Conservation (phyloP, 2,888 invertebrate species). For the Polyommatus icarus region DNA sequence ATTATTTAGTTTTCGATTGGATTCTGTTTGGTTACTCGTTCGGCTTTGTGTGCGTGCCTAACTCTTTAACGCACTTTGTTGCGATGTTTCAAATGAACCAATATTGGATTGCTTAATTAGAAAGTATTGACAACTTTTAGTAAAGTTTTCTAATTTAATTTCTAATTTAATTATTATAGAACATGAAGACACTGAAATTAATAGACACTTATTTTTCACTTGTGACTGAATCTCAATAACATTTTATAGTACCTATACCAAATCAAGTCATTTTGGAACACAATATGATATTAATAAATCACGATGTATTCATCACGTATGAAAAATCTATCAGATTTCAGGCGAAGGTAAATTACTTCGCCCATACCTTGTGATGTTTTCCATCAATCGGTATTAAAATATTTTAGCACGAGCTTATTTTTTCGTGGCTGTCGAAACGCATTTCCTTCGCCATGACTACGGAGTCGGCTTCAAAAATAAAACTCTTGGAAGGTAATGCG, state of each 20-base stretch:
- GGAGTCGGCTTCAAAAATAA: constrained; percentile 67
- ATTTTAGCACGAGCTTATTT: constrained; percentile 56
- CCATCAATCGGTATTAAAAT: constrained; percentile 31
- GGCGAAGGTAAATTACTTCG: neutral
- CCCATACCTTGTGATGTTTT: constrained; percentile 28
- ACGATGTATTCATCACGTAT: neutral
- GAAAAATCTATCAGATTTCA: constrained; percentile 15
- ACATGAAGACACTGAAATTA: neutral
- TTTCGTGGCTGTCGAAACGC: constrained; percentile 64
- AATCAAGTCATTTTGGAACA: neutral
- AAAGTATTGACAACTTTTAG: neutral
- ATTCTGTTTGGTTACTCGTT: constrained; percentile 61
- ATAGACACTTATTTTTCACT: neutral
- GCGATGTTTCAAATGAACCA: constrained; percentile 5
- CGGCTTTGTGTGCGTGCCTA: constrained; percentile 61
- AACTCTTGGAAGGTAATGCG: constrained; percentile 74
- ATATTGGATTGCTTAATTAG: neutral
- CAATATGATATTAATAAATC: neutral
- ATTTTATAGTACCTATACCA: neutral
- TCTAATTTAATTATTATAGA: neutral
- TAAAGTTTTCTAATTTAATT: neutral
- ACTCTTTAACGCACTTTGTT: constrained; percentile 17
- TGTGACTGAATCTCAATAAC: too few species aligned
- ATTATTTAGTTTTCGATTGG: constrained; percentile 78
- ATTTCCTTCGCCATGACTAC: constrained; percentile 65